These are phyloP conservation scores for Agrotis segetum DNA, from an alignment of 2,888 invertebrate genomes.

Conservation along the genomic window DNA sequence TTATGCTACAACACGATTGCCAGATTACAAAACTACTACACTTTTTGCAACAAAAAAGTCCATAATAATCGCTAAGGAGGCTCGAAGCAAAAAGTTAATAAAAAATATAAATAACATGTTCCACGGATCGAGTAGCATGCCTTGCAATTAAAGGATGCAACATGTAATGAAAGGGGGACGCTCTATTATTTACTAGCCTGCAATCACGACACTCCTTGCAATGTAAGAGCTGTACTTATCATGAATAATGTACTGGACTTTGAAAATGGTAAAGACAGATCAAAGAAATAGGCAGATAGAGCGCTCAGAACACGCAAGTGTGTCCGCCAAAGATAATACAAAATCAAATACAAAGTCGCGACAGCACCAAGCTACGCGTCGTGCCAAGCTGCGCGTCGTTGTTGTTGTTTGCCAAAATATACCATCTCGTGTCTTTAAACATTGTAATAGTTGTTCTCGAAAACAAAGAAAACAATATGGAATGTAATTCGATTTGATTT, in stretches of 20 bases:
- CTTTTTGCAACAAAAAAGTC: not conserved
- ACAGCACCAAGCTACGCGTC: too few species aligned
- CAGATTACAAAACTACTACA: slow-evolving; percentile 7
- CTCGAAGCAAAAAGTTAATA: slow-evolving; percentile 63
- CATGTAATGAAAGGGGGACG: slow-evolving; percentile 62
- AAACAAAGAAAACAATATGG: too few species aligned
- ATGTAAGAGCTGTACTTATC: slow-evolving; percentile 63
- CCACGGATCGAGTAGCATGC: slow-evolving; percentile 67
- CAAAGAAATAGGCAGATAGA: too few species aligned
- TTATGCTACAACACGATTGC: not conserved
- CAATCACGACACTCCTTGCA: slow-evolving; percentile 64
- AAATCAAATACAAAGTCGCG: too few species aligned
- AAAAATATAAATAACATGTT: slow-evolving; percentile 68
- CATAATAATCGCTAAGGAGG: slow-evolving; percentile 41
- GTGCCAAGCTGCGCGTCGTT: too few species aligned
- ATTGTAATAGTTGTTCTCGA: too few species aligned
- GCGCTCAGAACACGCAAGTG: too few species aligned
- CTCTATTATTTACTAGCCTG: slow-evolving; percentile 67
- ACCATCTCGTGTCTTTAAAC: too few species aligned
- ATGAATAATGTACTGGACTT: slow-evolving; percentile 57
- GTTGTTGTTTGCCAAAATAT: too few species aligned
- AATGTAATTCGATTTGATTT: too few species aligned
- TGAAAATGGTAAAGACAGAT: slow-evolving; percentile 45
- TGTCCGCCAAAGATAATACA: too few species aligned
- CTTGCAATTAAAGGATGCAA: slow-evolving; percentile 71